Evolutionary conservation across 92 coral and sea anemone species (phyloP), one percentile per base, ranked within the genome.

Genomic region (Porites divaricata): DNA sequence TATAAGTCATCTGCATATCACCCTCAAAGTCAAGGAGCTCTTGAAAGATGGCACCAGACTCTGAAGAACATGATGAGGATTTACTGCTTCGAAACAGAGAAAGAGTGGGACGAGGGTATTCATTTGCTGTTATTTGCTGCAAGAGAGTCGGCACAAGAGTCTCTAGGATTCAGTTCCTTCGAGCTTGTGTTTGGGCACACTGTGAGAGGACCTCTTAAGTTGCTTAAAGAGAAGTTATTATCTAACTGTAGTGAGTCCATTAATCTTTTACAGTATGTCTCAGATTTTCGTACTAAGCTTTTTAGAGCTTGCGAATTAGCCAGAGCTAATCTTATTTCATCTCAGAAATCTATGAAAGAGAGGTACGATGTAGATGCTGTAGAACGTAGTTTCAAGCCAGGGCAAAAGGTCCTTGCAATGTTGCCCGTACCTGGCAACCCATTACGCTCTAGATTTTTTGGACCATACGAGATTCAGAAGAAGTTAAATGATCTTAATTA

Each of bases 91-190:
- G 88, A 90, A 1, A 83, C 74, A 2, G 85, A 86, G 63, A 77
- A 72, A 15, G 72, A 74, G 65, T 90, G 93, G 93, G 91, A 86
- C 70, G 63, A 90, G 70, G 88, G 82, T 15, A 21, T 63, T 22
- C 68, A 63, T 63, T 16, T 63, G n/a, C 68, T 63, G 8, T 21
- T 63, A 7, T 63, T 63, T 63, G 68, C 68, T 2, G 84, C 80
- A n/a, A 48, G 88, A 70, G 90, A 91, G 69, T 84, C 79, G 4
- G 92, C 17, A 1, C 68, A 63, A 22, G 92, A 91, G 73, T 91
- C 92, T 13, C 45, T 85, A 19, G 95, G 95, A 15, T 91, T 91
- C 70, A 79, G 85, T 69, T 92, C 87, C 25, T 91, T 91, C 48
- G 90, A 91, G 76, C 58, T 91, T 11, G 87, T 91, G n/a, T 90